Percentiles rank a stretch among this genome's conserved stretches.
phyloP scores from a whole-genome alignment of 2,888 invertebrate genomes.

The Cosmopolites sordidus region DNA sequence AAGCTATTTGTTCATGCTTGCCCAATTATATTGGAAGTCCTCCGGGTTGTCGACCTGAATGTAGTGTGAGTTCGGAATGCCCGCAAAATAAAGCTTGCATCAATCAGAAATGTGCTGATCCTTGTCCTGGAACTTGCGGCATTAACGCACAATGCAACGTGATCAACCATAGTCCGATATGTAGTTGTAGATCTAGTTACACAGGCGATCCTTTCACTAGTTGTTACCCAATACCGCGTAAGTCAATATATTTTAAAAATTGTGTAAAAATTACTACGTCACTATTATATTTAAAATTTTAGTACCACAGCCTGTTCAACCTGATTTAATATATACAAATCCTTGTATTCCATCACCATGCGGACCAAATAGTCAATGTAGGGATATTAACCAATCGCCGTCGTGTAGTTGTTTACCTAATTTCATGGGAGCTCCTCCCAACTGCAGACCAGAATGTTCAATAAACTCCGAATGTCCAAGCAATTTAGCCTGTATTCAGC shows the following conservation, averaged over 20 bases:
- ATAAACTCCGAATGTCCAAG: conserved; percentile 54
- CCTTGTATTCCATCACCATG: conserved; percentile 58
- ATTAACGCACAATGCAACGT: conserved; percentile 53
- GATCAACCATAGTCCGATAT: conserved; percentile 57
- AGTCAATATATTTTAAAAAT: conserved; percentile 23
- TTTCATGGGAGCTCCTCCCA: conserved; percentile 54
- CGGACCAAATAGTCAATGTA: conserved; percentile 56
- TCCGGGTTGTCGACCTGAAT: conserved; percentile 71
- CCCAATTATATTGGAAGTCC: conserved; percentile 53
- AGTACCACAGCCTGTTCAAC: conserved; percentile 32
- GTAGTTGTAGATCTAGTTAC: conserved; percentile 58
- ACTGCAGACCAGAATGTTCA: conserved; percentile 55
- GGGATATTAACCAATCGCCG: conserved; percentile 50
- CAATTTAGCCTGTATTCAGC: conserved; percentile 51
- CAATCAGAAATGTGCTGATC: conserved; percentile 67
- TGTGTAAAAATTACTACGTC: background rate
- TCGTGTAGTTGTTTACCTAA: conserved; percentile 53
- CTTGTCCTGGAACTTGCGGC: conserved; percentile 65
- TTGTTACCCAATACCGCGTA: conserved; percentile 56
- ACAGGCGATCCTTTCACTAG: conserved; percentile 69
- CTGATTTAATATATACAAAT: conserved; percentile 38
- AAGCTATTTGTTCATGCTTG: conserved; percentile 51
- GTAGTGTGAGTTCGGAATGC: conserved; percentile 74
- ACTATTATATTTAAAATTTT: conserved; percentile 11
- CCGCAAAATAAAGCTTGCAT: conserved; percentile 66